Percentiles rank a stretch among this genome's conserved stretches.
Evolutionary conservation across 1,140 invertebrate genomes (phyloP).

Genomic region (Solenopsis invicta): DNA sequence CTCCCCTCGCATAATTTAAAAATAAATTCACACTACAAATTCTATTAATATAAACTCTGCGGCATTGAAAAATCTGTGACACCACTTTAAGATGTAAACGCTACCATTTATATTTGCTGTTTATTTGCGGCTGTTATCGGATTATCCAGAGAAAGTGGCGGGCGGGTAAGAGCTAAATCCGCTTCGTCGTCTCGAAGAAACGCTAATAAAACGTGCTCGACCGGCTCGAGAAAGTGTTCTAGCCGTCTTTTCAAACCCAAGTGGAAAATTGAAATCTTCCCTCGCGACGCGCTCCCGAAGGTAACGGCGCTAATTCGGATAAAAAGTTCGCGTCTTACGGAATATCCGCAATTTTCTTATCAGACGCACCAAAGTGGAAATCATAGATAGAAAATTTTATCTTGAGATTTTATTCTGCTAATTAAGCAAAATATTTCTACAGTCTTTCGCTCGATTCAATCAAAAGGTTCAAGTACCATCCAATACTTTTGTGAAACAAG

Average conservation of each 20-base stretch:
- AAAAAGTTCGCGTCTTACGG: conserved; percentile 10
- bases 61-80: not conserved
- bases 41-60: not conserved
- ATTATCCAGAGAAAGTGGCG: conserved; percentile 36
- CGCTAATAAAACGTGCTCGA: conserved; percentile 44
- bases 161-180: conserved; percentile 10
- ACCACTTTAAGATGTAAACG: conserved; percentile 35
- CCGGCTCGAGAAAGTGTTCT: not conserved
- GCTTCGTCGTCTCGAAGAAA: conserved; percentile 7
- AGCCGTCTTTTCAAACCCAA: conserved; percentile 39
- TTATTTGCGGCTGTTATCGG: conserved; percentile 34
- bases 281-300: conserved; percentile 4
- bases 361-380: not conserved
- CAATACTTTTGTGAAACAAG: not conserved
- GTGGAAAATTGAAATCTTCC: conserved; percentile 43
- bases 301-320: conserved; percentile 38
- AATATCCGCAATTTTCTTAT: conserved; percentile 25
- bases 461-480: not conserved
- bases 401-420: not conserved
- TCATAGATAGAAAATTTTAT: conserved; percentile 18
- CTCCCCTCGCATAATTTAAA: not conserved
- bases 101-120: conserved; percentile 12
- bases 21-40: not conserved
- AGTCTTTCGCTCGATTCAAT: not conserved
- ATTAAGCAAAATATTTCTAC: not conserved